A percentile compares a stretch with the other conserved stretches of the same genome.
Evolutionary conservation across 2,113 vertebrate genomes (phyloP).

Genomic region (Rallus limicola): DNA sequence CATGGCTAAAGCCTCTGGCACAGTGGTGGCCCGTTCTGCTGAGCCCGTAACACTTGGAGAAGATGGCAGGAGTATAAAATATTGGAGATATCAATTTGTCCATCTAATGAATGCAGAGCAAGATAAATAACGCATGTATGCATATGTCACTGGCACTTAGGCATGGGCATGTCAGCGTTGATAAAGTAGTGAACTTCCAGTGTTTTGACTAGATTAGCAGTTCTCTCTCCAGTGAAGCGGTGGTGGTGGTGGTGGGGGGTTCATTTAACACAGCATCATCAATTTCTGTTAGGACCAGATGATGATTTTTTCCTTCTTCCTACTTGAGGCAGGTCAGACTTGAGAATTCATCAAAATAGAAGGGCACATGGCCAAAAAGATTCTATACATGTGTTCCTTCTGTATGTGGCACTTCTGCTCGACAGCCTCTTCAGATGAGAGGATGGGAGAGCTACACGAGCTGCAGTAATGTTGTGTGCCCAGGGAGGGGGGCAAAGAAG

Average conservation of each 20-base stretch:
- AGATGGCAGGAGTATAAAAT: background rate
- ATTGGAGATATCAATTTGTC: slow-evolving; percentile 47
- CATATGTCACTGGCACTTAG: slow-evolving; percentile 44
- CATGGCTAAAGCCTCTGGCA: background rate
- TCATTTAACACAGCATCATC: background rate
- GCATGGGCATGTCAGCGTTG: slow-evolving; percentile 16
- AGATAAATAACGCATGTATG: slow-evolving; percentile 46
- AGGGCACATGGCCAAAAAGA: background rate
- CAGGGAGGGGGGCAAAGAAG: background rate
- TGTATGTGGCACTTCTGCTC: background rate
- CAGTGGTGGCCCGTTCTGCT: background rate
- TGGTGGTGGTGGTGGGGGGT: background rate
- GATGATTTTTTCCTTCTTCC: background rate
- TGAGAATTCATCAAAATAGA: background rate
- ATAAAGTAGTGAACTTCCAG: slow-evolving; percentile 6
- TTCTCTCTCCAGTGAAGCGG: background rate
- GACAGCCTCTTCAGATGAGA: background rate
- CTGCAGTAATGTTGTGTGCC: background rate
- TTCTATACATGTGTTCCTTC: background rate
- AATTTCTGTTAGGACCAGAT: background rate
- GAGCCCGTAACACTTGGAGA: background rate
- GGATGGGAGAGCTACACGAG: background rate
- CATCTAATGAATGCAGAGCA: slow-evolving; percentile 38
- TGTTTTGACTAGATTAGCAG: background rate
- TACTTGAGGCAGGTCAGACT: background rate